Base-by-base conservation (phyloP, 2,797 vertebrate species). In the Notolepis coatsorum region DNA sequence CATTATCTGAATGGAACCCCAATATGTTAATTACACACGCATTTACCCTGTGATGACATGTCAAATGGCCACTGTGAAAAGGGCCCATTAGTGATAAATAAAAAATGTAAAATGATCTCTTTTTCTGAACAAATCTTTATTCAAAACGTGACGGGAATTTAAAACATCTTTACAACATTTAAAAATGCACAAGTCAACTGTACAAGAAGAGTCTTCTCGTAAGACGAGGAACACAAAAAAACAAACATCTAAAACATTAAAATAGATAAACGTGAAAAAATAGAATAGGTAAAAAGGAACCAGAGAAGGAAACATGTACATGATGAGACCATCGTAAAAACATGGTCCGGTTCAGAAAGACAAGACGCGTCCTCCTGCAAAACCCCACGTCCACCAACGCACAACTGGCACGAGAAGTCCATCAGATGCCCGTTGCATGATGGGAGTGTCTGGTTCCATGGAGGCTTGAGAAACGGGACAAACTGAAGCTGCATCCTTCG, bases 41-140 rank as follows among this genome's bases (percentile, higher is more conserved):
- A n/a, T n/a, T n/a, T 12, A 15, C 2, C 9, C 2, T 7, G 17
- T 20, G 18, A 3, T 15, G 10, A 3, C 0, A 9, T 21, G 10
- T 5, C 21, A 48, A 21, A 13, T 48, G 12, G 2, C 0, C 12
- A 8, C 18, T 7, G 1, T n/a, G n/a, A n/a, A n/a, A n/a, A n/a
- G n/a, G n/a, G n/a, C n/a, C n/a, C n/a, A n/a, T n/a, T n/a, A n/a
- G 10, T 23, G 2, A 13, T 1, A 3, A 48, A 48, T n/a, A 48
- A 9, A 7, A 48, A 48, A 24, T 48, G 45, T 12, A 5, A 21
- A 23, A 21, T 9, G 25, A 13, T 25, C 24, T 27, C 30, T 67
- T 37, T 8, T 53, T 2, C 61, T 68, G 4, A 55, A 58, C 75
- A 17, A 84, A 73, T 80, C 82, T 91, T 91, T 91, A 91, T 91